Evolutionary conservation across 1,140 invertebrate species (phyloP), one percentile per base, ranked within the genome.

Genomic region (Hyles vespertilio): DNA sequence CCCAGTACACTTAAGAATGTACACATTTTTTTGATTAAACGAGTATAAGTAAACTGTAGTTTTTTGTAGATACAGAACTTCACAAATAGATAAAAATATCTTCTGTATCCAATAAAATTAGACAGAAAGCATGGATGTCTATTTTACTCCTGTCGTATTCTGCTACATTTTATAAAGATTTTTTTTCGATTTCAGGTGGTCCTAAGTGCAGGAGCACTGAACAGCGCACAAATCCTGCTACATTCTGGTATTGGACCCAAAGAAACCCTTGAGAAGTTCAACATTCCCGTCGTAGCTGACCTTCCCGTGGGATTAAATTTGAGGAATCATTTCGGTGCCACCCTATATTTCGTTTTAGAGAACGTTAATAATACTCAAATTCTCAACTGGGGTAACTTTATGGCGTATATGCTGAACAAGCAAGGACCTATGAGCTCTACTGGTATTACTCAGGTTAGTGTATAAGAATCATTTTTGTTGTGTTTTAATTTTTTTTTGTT

Each of bases 301-400:
- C 79, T 95, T 32, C 92, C 92, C 0, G 94, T 95, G 3, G 94
- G 94, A 0, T 81, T 91, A 57, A 95, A 94, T 74, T 72, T 95
- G 6, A 92, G 92, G 32, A 94, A 94, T 72, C 93, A 94, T 61
- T 91, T 93, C 1, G 91, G 93, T 0, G 91, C 89, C 47, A 92
- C 89, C n/a, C 51, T 92, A 40, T 72, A 67, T 50, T 91, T 84
- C 58, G 11, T 70, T 1, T 47, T 91, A 46, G 77, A 75, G 22
- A 91, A 90, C 58, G 63, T 83, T 50, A 89, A 87, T 5, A 91
- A 91, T 54, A 84, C 77, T 2, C 90, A 90, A 58, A 84, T 90
- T 34, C 65, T 94, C 5, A 91, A 91, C 63, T 93, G 91, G 91
- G 85, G 82, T 0, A 73, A 79, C 0, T 84, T 88, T 3, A 70